Evolutionary conservation across 2,888 invertebrate species (phyloP).

Genomic region (Cepaea hortensis): DNA sequence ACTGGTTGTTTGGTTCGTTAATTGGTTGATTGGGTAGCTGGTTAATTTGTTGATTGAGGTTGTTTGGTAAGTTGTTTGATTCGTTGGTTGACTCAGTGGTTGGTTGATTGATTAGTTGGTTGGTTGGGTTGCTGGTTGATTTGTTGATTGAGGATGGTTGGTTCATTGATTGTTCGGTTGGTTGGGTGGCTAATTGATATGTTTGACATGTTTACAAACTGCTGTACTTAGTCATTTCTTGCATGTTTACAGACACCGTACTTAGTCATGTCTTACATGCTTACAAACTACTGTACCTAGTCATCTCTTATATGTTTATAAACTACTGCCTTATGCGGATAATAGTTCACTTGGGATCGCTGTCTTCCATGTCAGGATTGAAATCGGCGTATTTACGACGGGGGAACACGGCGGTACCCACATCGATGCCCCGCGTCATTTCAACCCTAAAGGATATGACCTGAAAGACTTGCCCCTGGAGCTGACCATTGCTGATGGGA

Average conservation of each 20-base stretch:
- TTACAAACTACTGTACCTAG: not conserved
- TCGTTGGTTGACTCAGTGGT: too few species aligned
- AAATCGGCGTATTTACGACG: conserved; percentile 75
- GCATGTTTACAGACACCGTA: not conserved
- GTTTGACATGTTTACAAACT: too few species aligned
- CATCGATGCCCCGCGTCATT: conserved; percentile 82
- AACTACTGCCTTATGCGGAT: too few species aligned
- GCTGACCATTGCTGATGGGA: conserved; percentile 74
- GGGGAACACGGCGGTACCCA: conserved; percentile 82
- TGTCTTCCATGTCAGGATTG: conserved; percentile 42
- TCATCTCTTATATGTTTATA: not conserved
- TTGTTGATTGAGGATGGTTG: too few species aligned
- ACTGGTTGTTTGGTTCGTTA: too few species aligned
- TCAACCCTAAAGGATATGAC: conserved; percentile 66
- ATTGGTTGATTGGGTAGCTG: too few species aligned
- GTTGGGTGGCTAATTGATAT: too few species aligned
- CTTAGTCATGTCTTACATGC: not conserved
- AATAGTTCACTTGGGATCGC: not conserved
- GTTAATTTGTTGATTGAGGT: too few species aligned
- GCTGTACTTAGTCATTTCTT: not conserved
- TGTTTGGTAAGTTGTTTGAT: too few species aligned
- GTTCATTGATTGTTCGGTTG: too few species aligned
- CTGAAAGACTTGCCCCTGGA: conserved; percentile 77
- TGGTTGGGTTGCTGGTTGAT: too few species aligned
- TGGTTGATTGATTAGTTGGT: too few species aligned